A percentile compares a stretch with the other conserved stretches of the same genome.
phyloP scores from a whole-genome alignment of 1,140 invertebrate species.

The Drosophila nebulosa region DNA sequence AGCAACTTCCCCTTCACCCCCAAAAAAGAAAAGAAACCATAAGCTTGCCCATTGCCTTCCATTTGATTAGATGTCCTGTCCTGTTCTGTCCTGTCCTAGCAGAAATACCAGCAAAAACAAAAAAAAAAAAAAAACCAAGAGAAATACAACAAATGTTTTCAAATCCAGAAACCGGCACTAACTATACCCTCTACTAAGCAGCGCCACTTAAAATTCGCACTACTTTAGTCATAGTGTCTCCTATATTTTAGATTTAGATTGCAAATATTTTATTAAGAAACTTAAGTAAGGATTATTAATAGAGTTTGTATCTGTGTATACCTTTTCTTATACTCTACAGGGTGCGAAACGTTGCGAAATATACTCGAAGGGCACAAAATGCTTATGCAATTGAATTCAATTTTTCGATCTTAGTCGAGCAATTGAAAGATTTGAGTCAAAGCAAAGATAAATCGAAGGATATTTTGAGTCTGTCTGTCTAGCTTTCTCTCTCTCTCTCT shows the following conservation, averaged over 20 bases:
- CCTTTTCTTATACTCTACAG: neutral
- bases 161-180: neutral
- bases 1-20: neutral
- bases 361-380: neutral
- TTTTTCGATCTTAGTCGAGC: conserved; percentile 3
- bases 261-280: no score
- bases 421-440: conserved; percentile 9
- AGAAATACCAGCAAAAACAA: neutral
- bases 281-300: no score
- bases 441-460: neutral
- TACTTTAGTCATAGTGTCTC: neutral
- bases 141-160: neutral
- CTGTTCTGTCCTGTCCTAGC: neutral
- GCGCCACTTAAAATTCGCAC: neutral
- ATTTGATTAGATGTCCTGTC: conserved; percentile 13
- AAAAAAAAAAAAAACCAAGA: neutral
- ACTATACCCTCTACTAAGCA: neutral
- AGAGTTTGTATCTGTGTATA: neutral
- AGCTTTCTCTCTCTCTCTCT: neutral
- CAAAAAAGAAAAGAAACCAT: neutral
- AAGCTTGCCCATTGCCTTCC: neutral
- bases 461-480: neutral
- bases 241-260: no score
- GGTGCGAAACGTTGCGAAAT: neutral
- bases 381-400: conserved; percentile 15